Percentiles rank a stretch among this genome's conserved stretches.
phyloP scores from a whole-genome alignment of 1,140 invertebrate species.

The Tetramorium simillimum region DNA sequence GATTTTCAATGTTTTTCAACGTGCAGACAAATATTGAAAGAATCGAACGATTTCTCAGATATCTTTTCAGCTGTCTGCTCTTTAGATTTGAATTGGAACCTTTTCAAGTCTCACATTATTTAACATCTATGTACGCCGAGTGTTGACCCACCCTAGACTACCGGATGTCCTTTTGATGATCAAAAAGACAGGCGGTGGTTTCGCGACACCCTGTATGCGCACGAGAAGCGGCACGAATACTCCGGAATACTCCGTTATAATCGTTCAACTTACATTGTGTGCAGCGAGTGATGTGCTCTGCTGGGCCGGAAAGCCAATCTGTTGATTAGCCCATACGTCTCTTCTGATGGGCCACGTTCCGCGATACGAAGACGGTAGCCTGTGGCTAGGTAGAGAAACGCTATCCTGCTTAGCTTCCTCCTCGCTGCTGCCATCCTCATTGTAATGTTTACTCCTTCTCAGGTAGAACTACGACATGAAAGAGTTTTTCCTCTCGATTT shows the following conservation, averaged over 20 bases:
- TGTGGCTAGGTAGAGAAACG: constrained; percentile 74
- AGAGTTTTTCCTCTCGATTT: not conserved
- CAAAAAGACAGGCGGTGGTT: not conserved
- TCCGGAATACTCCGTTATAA: constrained; percentile 24
- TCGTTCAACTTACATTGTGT: constrained; percentile 73
- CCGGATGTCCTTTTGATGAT: not conserved
- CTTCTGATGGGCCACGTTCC: constrained; percentile 90
- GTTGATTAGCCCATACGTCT: constrained; percentile 86
- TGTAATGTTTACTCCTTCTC: constrained; percentile 73
- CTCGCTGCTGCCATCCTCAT: constrained; percentile 80
- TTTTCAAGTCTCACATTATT: not conserved
- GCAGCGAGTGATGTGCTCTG: constrained; percentile 68
- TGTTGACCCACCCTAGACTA: not conserved
- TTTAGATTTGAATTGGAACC: not conserved
- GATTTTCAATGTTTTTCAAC: not conserved
- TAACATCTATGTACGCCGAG: not conserved
- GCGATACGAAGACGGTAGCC: constrained; percentile 86
- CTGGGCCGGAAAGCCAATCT: constrained; percentile 80
- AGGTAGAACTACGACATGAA: constrained; percentile 67
- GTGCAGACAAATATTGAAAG: not conserved
- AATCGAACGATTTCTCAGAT: not conserved
- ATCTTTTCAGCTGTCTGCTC: not conserved
- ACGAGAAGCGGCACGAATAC: not conserved
- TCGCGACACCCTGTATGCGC: not conserved
- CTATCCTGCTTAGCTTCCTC: constrained; percentile 79